A percentile compares a stretch with the other conserved stretches of the same genome.
These are phyloP conservation scores for Neosilurus hyrtlii DNA, from an alignment of 2,797 vertebrate genomes.

Conservation along the genomic window DNA sequence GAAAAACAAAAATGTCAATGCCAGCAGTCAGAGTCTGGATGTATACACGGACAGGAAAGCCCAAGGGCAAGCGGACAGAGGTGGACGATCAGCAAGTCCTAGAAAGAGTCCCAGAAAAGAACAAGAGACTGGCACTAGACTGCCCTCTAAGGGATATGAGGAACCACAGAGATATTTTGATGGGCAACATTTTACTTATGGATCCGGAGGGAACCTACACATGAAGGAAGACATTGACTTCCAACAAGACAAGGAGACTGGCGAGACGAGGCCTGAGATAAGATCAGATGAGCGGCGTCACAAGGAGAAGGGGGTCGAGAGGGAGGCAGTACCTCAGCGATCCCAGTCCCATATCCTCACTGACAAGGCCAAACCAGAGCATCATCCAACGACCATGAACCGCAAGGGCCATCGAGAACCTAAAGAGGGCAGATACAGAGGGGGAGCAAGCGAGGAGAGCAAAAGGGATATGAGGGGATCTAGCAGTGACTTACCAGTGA, in stretches of 20 bases:
- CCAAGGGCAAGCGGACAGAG: conserved; percentile 62
- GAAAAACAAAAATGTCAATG: conserved; percentile 48
- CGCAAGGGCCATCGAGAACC: conserved; percentile 42
- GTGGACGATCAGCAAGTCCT: conserved; percentile 74
- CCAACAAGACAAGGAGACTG: conserved; percentile 66
- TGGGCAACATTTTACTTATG: conserved; percentile 44
- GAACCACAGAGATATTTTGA: conserved; percentile 64
- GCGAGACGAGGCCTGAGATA: conserved; percentile 59
- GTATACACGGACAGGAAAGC: conserved; percentile 22
- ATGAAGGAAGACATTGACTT: conserved; percentile 57
- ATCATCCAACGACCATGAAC: conserved; percentile 56
- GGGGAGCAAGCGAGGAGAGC: conserved; percentile 50
- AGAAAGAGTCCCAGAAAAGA: conserved; percentile 70
- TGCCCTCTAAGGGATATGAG: conserved; percentile 50
- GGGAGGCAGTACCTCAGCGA: conserved; percentile 56
- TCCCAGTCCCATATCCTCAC: conserved; percentile 55
- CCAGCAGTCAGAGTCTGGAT: conserved; percentile 33
- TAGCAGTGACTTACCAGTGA: conserved; percentile 70
- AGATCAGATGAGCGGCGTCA: conserved; percentile 60
- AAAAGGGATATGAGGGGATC: conserved; percentile 66
- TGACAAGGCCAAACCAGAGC: conserved; percentile 61
- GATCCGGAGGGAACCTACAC: conserved; percentile 59
- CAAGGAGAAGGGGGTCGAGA: conserved; percentile 65
- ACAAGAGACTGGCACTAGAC: conserved; percentile 49
- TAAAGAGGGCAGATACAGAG: conserved; percentile 61